Base-by-base conservation (phyloP, 92 coral and sea anemone species). In the Actinostola sp. region DNA sequence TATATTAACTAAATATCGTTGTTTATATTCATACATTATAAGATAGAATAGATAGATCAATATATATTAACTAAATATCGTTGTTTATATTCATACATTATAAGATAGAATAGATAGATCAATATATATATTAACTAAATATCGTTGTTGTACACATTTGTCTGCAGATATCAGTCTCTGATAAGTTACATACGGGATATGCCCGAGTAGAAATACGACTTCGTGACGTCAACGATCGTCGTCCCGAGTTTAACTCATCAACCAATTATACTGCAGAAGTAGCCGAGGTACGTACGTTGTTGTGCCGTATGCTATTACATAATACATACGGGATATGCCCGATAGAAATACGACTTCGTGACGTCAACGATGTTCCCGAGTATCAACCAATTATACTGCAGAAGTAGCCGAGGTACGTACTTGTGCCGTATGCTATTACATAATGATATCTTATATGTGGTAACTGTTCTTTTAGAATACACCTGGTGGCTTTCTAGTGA, bases 281-380 rank as follows among this genome's bases (percentile, higher is more conserved):
- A 16, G 44, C 87, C 0, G 98, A 93, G 91, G 98, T 91, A 60
- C 13, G 92, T 57, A 41, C 41, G 41, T 14, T n/a, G n/a, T n/a
- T n/a, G n/a, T n/a, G n/a, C n/a, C n/a, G n/a, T n/a, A 36, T 36
- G 45, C 14, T 39, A 14, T 21, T 57, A 33, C 21, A 27, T 2
- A 29, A 32, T 32, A 28, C 0, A 0, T 29, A 30, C 35, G 0
- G 16, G 10, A 39, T 23, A 38, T 26, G 19, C 3, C 19, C 15
- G 53, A n/a, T 7, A 19, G 8, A 7, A 46, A 82, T 93, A 13
- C 72, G 73, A 67, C 79, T 93, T 17, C 56, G 73, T 26, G 98
- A 93, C 61, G 88, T 93, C 73, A 93, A 93, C 63, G 98, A 93
- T 14, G 56, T 69, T 74, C 98, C 98, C 0, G 89, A 82, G 56